Percentiles rank a stretch among this genome's conserved stretches.
phyloP scores from a whole-genome alignment of 2,888 invertebrate genomes.

The Andrena praecox region DNA sequence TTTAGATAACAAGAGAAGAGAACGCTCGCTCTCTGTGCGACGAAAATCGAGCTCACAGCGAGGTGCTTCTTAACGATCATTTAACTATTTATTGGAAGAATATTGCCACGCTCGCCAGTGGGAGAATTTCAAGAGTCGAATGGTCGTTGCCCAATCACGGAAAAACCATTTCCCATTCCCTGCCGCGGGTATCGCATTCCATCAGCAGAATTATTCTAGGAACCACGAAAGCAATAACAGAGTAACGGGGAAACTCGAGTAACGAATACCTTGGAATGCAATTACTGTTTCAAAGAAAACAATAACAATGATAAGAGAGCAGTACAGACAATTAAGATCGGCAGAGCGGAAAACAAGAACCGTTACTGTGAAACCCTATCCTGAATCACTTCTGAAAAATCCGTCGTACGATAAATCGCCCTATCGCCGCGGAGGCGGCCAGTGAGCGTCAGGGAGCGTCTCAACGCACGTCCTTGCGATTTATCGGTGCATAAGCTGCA shows the following conservation, averaged over 20 bases:
- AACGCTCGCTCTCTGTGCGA: not conserved
- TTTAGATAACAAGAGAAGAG: not conserved
- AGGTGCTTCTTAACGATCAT: not conserved
- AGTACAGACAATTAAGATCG: too few species aligned
- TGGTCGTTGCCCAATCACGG: not conserved
- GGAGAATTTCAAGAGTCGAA: not conserved
- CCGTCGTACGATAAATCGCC: constrained; percentile 31
- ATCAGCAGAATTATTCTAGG: not conserved
- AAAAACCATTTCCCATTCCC: not conserved
- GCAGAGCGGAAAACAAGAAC: too few species aligned
- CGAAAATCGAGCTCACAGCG: constrained; percentile 1
- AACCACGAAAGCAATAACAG: not conserved
- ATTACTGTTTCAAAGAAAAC: too few species aligned
- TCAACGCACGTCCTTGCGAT: constrained; percentile 38
- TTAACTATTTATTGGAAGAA: not conserved
- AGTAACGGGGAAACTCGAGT: not conserved
- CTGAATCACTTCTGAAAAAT: not conserved
- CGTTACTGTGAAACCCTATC: not conserved
- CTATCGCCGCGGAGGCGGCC: not conserved
- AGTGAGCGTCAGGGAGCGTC: not conserved
- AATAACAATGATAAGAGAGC: too few species aligned
- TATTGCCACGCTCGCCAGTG: not conserved
- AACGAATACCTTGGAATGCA: not conserved
- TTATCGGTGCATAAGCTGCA: constrained; percentile 61
- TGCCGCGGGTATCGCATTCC: not conserved